A percentile compares a stretch with the other conserved stretches of the same genome.
These are phyloP conservation scores for Drosophila trapezifrons DNA, from an alignment of 1,140 invertebrate genomes.

Conservation along the genomic window DNA sequence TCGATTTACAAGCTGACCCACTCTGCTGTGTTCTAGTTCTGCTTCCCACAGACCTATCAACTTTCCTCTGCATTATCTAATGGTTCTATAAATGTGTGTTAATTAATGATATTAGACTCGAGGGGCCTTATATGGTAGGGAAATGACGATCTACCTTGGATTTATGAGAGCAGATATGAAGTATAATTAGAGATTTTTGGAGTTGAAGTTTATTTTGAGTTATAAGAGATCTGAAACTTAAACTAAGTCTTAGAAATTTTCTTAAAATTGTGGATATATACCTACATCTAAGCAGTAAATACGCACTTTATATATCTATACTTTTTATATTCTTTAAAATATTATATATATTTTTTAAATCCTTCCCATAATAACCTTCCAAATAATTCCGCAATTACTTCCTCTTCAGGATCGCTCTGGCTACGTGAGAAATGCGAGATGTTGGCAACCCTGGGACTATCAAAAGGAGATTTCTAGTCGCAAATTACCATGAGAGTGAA, in stretches of 20 bases:
- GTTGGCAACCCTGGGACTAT: slow-evolving; percentile 31
- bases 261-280: neutral
- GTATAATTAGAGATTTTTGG: neutral
- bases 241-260: neutral
- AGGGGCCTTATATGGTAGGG: slow-evolving; percentile 13
- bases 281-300: no score
- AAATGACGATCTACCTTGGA: slow-evolving; percentile 15
- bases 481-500: slow-evolving; percentile 58
- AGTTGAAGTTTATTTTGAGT: neutral
- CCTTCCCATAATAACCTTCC: neutral
- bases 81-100: slow-evolving; percentile 58
- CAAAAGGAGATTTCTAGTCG: slow-evolving; percentile 45
- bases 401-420: neutral
- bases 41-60: slow-evolving; percentile 48
- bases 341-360: no score
- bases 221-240: no score
- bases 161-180: neutral
- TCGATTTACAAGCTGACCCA: slow-evolving; percentile 55
- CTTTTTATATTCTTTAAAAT: no score
- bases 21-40: slow-evolving; percentile 43
- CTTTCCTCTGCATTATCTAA: slow-evolving; percentile 46
- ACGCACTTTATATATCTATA: no score
- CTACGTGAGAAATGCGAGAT: slow-evolving; percentile 10
- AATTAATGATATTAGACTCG: slow-evolving; percentile 57
- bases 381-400: neutral